Evolutionary conservation across 2,113 vertebrate species (phyloP).

Genomic region (Paratilapia polleni): DNA sequence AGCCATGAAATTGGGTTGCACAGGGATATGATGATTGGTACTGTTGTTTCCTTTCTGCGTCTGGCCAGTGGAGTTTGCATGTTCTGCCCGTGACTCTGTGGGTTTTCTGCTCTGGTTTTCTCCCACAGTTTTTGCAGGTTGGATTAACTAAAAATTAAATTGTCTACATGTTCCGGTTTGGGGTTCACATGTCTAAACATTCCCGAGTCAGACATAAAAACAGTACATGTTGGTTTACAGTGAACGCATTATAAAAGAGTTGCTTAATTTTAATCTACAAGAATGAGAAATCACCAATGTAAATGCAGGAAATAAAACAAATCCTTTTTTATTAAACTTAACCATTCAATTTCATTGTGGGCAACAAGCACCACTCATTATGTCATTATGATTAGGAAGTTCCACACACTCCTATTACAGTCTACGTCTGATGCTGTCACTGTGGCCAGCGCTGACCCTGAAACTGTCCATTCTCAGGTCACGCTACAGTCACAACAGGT

Average conservation of each 20-base stretch:
- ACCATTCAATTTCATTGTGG: not conserved
- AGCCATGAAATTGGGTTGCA: not conserved
- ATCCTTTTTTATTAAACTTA: not conserved
- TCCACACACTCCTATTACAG: not conserved
- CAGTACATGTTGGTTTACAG: not conserved
- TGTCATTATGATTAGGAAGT: not conserved
- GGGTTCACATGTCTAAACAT: not conserved
- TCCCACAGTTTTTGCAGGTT: not conserved
- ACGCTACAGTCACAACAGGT: slow-evolving; percentile 7
- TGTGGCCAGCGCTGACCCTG: slow-evolving; percentile 5
- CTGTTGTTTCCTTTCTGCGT: not conserved
- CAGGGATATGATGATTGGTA: not conserved
- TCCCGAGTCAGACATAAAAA: accelerated
- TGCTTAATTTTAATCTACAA: not conserved
- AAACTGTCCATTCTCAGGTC: slow-evolving; percentile 18
- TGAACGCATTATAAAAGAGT: not conserved
- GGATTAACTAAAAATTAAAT: not conserved
- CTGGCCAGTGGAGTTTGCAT: not conserved
- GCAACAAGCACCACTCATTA: not conserved
- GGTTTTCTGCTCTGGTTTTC: not conserved
- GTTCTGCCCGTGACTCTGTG: not conserved
- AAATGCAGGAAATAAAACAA: not conserved
- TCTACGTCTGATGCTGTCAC: not conserved
- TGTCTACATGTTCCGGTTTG: not conserved
- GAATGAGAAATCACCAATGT: not conserved